Evolutionary conservation across 2,797 vertebrate species (phyloP).

Genomic region (Melanogrammus aeglefinus): DNA sequence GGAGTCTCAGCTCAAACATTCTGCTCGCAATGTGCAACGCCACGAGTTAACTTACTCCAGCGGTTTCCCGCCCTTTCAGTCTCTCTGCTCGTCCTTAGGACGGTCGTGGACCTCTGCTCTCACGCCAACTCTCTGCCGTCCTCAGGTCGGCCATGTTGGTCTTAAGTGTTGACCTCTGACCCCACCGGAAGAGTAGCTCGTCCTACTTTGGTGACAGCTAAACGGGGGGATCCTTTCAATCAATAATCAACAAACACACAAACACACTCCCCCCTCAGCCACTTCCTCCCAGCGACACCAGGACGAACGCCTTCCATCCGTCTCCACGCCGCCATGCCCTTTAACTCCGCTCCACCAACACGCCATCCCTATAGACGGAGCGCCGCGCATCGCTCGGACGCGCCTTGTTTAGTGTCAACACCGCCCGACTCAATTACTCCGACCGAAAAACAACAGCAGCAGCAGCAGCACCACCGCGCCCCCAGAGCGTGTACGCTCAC

Average conservation of each 20-base stretch:
- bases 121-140: conserved; percentile 6
- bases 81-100: background rate
- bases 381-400: conserved; percentile 52
- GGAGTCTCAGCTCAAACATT: background rate
- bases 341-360: background rate
- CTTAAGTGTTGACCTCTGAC: conserved; percentile 38
- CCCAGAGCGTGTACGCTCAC: conserved; percentile 67
- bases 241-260: too few relatives aligned
- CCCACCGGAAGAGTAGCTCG: conserved; percentile 18
- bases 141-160: conserved; percentile 51
- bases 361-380: background rate
- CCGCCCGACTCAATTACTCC: conserved; percentile 73
- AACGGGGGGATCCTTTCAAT: too few relatives aligned
- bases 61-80: too few relatives aligned
- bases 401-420: conserved; percentile 66
- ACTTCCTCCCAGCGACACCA: background rate
- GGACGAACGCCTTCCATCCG: background rate
- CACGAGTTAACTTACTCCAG: too few relatives aligned
- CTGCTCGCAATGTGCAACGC: too few relatives aligned
- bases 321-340: background rate
- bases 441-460: conserved; percentile 69
- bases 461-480: conserved; percentile 57
- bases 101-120: background rate
- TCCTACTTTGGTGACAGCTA: too few relatives aligned
- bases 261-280: too few relatives aligned